A percentile compares a stretch with the other conserved stretches of the same genome.
phyloP scores from a whole-genome alignment of 2,888 invertebrate species.

The Lysandra coridon region DNA sequence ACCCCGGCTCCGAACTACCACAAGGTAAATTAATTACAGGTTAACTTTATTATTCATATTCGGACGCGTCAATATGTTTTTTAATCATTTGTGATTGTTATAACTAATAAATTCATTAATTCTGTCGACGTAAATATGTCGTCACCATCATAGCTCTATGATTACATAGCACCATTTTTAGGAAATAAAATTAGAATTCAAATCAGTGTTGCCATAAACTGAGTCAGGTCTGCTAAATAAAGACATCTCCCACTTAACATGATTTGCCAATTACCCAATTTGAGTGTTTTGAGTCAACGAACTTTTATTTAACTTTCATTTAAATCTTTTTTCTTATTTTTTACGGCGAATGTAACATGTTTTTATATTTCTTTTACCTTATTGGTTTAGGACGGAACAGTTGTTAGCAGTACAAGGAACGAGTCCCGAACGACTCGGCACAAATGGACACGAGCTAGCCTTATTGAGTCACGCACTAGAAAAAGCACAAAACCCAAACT shows the following conservation, averaged over 20 bases:
- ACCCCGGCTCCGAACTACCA: too few relatives aligned
- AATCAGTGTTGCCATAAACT: slow-evolving; percentile 35
- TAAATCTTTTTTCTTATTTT: slow-evolving; percentile 1
- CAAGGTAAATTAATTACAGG: neutral
- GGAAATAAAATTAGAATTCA: slow-evolving; percentile 42
- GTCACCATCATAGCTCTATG: slow-evolving; percentile 42
- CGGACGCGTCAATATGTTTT: neutral
- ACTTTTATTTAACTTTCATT: slow-evolving; percentile 19
- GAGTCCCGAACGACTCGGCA: slow-evolving; percentile 82
- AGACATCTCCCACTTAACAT: slow-evolving; percentile 41
- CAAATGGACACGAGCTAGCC: slow-evolving; percentile 84
- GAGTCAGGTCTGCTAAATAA: slow-evolving; percentile 38
- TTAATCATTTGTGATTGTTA: neutral
- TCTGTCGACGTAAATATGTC: slow-evolving; percentile 15
- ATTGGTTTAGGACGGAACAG: slow-evolving; percentile 74
- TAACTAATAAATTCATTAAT: slow-evolving; percentile 21
- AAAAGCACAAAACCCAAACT: slow-evolving; percentile 84
- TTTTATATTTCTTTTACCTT: slow-evolving; percentile 54
- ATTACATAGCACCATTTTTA: slow-evolving; percentile 42
- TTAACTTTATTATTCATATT: neutral
- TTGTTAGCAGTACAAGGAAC: slow-evolving; percentile 66
- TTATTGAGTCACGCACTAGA: slow-evolving; percentile 89
- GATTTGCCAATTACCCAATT: slow-evolving; percentile 31
- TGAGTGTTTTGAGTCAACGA: slow-evolving; percentile 31
- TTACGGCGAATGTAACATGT: neutral